Evolutionary conservation across 1,140 invertebrate species (phyloP).

Genomic region (Cotesia typhae): DNA sequence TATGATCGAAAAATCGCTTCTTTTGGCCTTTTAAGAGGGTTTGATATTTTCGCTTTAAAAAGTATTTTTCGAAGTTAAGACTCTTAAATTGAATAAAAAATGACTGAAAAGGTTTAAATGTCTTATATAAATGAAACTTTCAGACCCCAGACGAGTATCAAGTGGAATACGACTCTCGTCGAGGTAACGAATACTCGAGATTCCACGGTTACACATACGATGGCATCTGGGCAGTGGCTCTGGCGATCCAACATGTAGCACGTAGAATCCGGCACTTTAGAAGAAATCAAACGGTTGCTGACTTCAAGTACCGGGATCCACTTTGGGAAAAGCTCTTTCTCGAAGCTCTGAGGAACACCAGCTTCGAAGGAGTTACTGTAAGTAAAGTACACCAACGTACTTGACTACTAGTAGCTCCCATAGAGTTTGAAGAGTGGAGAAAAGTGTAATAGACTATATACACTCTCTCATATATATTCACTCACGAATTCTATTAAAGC

Average conservation of each 20-base stretch:
- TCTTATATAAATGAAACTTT: slow-evolving; percentile 36
- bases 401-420: neutral
- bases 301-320: slow-evolving; percentile 84
- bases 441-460: neutral
- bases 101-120: too few relatives aligned
- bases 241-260: slow-evolving; percentile 88
- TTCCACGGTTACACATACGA: slow-evolving; percentile 98
- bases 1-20: too few relatives aligned
- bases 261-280: slow-evolving; percentile 71
- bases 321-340: slow-evolving; percentile 90
- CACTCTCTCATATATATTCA: slow-evolving; percentile 2
- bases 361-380: slow-evolving; percentile 94
- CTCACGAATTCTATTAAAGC: slow-evolving; percentile 25
- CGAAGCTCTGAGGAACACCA: slow-evolving; percentile 87
- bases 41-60: too few relatives aligned
- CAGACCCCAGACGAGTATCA: slow-evolving; percentile 91
- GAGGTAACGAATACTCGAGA: slow-evolving; percentile 85
- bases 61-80: too few relatives aligned
- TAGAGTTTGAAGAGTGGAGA: too few relatives aligned
- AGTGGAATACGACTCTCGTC: slow-evolving; percentile 80
- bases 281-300: slow-evolving; percentile 77
- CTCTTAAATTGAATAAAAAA: slow-evolving; percentile 1
- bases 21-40: too few relatives aligned
- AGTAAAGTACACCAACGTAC: slow-evolving; percentile 55
- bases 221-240: slow-evolving; percentile 94